Evolutionary conservation across 2,888 invertebrate species (phyloP).

Genomic region (Metallyticus violacea): DNA sequence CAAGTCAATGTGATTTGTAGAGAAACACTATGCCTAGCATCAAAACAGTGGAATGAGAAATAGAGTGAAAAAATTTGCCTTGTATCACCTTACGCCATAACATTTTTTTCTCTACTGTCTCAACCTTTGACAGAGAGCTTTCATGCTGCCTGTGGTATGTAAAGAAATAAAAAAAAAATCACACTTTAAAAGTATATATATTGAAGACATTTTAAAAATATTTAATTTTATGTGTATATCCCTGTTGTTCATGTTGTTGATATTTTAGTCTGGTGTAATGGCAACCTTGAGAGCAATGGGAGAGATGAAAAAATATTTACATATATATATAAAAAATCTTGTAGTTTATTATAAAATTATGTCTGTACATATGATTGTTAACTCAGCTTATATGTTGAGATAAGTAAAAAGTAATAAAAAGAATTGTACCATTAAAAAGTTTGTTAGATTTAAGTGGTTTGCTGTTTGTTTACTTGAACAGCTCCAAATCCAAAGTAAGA

Average conservation of each 20-base stretch:
- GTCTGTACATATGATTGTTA: slow-evolving; percentile 23
- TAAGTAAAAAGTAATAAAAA: slow-evolving; percentile 1
- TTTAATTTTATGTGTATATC: slow-evolving; percentile 8
- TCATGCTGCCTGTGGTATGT: not conserved
- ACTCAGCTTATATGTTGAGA: slow-evolving; percentile 20
- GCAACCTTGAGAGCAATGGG: slow-evolving; percentile 1
- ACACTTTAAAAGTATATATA: not conserved
- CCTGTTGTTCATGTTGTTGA: not conserved
- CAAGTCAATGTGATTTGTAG: slow-evolving; percentile 25
- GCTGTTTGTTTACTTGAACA: not conserved
- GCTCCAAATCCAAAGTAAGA: not conserved
- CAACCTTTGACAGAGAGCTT: not conserved
- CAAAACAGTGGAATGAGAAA: not conserved
- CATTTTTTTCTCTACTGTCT: slow-evolving; percentile 19
- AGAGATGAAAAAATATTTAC: not conserved
- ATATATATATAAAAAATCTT: not conserved
- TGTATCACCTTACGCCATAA: slow-evolving; percentile 21
- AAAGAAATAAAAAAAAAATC: not conserved
- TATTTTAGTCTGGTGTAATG: slow-evolving; percentile 9
- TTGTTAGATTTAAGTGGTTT: not conserved
- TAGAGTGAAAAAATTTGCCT: slow-evolving; percentile 29
- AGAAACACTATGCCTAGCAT: slow-evolving; percentile 16
- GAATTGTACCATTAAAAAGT: not conserved
- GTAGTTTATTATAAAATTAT: slow-evolving; percentile 12
- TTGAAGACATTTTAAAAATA: slow-evolving; percentile 1